These are phyloP conservation scores for Ptilodon capucinus DNA, from an alignment of 2,888 invertebrate genomes.

Conservation along the genomic window DNA sequence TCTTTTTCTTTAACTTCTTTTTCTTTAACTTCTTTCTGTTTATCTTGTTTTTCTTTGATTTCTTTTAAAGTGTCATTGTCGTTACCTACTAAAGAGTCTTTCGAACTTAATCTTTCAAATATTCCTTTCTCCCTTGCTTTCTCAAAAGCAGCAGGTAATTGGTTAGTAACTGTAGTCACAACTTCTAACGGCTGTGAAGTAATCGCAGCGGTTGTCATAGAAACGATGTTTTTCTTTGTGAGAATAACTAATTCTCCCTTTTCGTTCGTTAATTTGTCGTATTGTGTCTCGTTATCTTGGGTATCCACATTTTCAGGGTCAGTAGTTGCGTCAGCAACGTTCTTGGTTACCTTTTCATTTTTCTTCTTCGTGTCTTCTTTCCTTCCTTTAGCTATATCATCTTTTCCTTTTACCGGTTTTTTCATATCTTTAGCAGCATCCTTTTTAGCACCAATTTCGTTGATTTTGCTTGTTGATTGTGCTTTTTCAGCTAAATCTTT, in stretches of 20 bases:
- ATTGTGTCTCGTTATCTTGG: constrained; percentile 76
- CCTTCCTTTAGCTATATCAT: constrained; percentile 27
- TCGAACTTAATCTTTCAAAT: constrained; percentile 72
- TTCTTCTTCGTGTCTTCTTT: constrained; percentile 29
- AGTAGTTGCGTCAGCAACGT: constrained; percentile 40
- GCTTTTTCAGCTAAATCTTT: constrained; percentile 58
- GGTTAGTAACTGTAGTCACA: constrained; percentile 80
- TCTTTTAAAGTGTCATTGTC: constrained; percentile 44
- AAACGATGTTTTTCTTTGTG: constrained; percentile 77
- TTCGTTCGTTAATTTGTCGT: constrained; percentile 68
- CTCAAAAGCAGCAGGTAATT: constrained; percentile 73
- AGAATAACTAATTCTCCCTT: constrained; percentile 71
- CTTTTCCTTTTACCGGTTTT: constrained; percentile 25
- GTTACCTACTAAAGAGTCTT: constrained; percentile 70
- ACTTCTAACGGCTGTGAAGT: constrained; percentile 81
- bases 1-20: constrained; percentile 36
- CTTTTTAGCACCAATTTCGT: constrained; percentile 53
- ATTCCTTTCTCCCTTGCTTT: constrained; percentile 77
- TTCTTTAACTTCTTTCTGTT: constrained; percentile 37
- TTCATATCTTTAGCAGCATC: constrained; percentile 41
- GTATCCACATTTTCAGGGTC: constrained; percentile 55
- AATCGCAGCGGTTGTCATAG: constrained; percentile 83
- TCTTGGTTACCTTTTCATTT: constrained; percentile 34
- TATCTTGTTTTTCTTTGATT: constrained; percentile 34
- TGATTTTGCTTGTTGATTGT: constrained; percentile 58